Percentiles rank a stretch among this genome's conserved stretches.
Evolutionary conservation across 2,797 vertebrate genomes (phyloP).

Genomic region (Cossypha heuglini): DNA sequence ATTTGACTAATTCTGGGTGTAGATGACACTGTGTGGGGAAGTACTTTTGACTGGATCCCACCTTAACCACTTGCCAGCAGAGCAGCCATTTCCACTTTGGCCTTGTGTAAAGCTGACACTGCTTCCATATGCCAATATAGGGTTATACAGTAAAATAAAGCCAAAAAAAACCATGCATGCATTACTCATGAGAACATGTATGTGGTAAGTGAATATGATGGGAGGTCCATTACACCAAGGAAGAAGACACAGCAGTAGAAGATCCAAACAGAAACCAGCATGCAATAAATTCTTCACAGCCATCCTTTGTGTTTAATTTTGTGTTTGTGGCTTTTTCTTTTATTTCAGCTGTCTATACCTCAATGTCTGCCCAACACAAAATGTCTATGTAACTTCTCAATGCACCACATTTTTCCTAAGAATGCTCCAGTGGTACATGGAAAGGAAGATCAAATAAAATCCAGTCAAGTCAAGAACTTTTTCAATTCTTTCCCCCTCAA

Average conservation of each 20-base stretch:
- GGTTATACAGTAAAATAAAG: background rate
- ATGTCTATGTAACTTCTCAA: background rate
- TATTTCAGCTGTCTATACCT: background rate
- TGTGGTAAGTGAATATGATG: background rate
- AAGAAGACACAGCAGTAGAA: background rate
- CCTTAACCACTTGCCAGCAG: background rate
- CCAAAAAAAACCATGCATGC: background rate
- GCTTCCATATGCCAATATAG: background rate
- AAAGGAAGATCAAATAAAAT: background rate
- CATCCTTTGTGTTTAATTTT: background rate
- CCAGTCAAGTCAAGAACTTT: background rate
- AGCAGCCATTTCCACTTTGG: background rate
- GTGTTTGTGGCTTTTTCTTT: background rate
- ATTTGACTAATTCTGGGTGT: background rate
- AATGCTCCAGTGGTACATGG: fast-evolving
- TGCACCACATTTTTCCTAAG: background rate
- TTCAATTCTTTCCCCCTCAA: background rate
- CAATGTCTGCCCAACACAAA: background rate
- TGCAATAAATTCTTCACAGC: background rate
- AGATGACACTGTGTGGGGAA: background rate
- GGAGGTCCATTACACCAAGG: background rate
- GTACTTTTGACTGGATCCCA: background rate
- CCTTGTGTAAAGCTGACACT: background rate
- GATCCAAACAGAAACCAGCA: background rate
- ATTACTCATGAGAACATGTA: background rate